Evolutionary conservation across 2,888 invertebrate genomes (phyloP).

Genomic region (Trichogramma dendrolimi): DNA sequence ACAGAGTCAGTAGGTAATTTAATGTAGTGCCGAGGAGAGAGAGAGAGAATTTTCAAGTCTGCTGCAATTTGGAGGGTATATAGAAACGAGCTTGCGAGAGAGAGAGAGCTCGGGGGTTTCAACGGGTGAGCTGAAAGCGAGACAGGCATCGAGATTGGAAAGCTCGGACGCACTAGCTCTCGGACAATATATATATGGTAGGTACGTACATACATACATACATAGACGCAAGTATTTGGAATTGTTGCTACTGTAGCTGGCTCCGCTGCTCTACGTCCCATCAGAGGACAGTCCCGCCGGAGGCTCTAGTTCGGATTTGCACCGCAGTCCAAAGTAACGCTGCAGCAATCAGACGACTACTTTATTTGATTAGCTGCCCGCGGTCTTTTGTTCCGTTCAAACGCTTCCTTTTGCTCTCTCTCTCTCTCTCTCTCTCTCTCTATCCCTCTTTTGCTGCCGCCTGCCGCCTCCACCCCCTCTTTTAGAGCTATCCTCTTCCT

Average conservation of each 20-base stretch:
- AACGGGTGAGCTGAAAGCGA: background rate
- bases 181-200: too few species aligned
- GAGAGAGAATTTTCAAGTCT: background rate
- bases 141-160: constrained; percentile 32
- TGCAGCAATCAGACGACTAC: constrained; percentile 36
- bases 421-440: background rate
- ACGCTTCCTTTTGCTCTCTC: constrained; percentile 15
- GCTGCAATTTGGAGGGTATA: background rate
- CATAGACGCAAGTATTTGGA: too few species aligned
- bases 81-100: background rate
- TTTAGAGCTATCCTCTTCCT: too few species aligned
- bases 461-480: background rate
- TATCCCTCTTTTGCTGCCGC: background rate
- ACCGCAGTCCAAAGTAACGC: constrained; percentile 42
- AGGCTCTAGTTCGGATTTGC: constrained; percentile 40
- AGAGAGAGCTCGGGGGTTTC: background rate
- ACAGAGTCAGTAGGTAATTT: too few species aligned
- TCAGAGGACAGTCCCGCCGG: constrained; percentile 11
- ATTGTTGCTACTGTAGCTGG: too few species aligned
- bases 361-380: constrained; percentile 47
- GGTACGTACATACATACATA: too few species aligned
- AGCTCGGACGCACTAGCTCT: constrained; percentile 3
- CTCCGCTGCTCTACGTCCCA: too few species aligned
- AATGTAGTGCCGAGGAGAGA: background rate
- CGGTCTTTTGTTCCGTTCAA: constrained; percentile 22